These are phyloP conservation scores for Sminthurinus aureus DNA, from an alignment of 2,888 invertebrate genomes.

Conservation along the genomic window DNA sequence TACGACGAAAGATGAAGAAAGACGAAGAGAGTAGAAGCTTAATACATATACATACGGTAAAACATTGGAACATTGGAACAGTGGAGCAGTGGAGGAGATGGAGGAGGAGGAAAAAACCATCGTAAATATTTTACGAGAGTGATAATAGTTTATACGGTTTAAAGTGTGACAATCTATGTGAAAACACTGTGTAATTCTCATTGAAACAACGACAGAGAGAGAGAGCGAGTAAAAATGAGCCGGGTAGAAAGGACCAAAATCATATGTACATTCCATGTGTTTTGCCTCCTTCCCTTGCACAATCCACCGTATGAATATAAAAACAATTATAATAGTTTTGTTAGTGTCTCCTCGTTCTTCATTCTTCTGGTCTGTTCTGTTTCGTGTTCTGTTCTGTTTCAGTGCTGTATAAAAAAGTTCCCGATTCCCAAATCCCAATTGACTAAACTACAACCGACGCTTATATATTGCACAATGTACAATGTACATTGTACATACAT, in stretches of 20 bases:
- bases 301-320: too few relatives aligned
- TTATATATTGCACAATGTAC: too few relatives aligned
- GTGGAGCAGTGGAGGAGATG: not conserved
- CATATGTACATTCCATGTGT: not conserved
- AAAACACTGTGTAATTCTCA: conserved; percentile 34
- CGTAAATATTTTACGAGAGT: conserved; percentile 48
- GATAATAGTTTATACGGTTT: conserved; percentile 52
- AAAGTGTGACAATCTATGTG: conserved; percentile 51
- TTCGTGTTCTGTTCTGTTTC: too few relatives aligned
- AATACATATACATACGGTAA: not conserved
- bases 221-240: not conserved
- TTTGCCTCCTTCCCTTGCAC: too few relatives aligned
- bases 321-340: too few relatives aligned
- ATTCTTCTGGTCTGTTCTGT: too few relatives aligned
- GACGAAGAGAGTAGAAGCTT: conserved; percentile 6
- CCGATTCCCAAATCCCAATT: too few relatives aligned
- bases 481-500: too few relatives aligned
- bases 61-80: conserved; percentile 30
- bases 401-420: too few relatives aligned
- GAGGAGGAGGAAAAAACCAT: conserved; percentile 31
- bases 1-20: conserved; percentile 1
- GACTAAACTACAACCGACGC: too few relatives aligned
- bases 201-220: conserved; percentile 25
- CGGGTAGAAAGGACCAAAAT: not conserved
- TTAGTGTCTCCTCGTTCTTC: too few relatives aligned